phyloP scores from a whole-genome alignment of 2,113 vertebrate species.

The Mellivora capensis region DNA sequence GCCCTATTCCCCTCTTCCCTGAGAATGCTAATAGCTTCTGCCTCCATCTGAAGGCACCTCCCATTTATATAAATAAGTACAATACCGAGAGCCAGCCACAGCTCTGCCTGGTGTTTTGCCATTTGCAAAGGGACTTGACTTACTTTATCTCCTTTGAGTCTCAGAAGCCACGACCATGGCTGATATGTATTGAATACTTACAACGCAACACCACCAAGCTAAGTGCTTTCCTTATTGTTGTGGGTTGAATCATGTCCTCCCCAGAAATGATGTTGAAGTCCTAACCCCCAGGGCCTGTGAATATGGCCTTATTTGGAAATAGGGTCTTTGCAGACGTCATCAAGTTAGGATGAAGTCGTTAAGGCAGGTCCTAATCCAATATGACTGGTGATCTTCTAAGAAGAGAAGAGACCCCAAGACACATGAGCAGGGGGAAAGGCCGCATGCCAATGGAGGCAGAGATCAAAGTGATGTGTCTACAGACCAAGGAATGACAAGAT shows the following conservation, averaged over 20 bases:
- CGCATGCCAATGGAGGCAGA: no score
- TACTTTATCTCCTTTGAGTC: neutral
- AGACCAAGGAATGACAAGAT: no score
- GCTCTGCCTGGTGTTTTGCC: neutral
- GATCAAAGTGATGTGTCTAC: accelerated
- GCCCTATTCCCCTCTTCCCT: neutral
- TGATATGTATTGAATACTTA: neutral
- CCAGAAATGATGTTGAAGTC: neutral
- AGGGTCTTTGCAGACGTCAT: neutral
- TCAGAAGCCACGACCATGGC: neutral
- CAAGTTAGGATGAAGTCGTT: neutral
- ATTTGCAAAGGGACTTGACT: neutral
- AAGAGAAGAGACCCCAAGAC: neutral
- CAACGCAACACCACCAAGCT: neutral
- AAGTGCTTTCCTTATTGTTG: neutral
- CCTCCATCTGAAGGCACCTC: neutral
- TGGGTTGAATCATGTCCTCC: neutral
- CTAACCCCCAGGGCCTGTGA: neutral
- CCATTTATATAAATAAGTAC: neutral
- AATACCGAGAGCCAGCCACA: neutral
- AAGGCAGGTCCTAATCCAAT: neutral
- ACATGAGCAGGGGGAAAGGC: no score
- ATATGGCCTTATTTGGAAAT: neutral
- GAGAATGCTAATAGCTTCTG: neutral
- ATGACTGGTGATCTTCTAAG: neutral